Conservation (phyloP, 2,888 invertebrate species). For the Oxytorus armatus region DNA sequence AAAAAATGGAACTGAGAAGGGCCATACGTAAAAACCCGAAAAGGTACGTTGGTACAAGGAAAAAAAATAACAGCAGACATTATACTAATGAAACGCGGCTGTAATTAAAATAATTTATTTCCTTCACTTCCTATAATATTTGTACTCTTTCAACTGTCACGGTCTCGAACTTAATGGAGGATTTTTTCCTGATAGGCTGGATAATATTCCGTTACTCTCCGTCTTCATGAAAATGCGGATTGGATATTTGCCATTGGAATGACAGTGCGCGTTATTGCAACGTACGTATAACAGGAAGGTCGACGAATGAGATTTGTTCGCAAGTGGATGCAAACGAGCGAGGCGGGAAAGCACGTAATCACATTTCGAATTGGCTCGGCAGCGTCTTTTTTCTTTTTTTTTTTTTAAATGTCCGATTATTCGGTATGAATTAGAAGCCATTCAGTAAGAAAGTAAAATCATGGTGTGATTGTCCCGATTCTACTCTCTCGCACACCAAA, state of each 20-base stretch:
- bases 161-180: no score
- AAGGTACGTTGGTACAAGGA: no score
- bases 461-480: slow-evolving; percentile 71
- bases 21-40: no score
- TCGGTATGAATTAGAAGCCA: slow-evolving; percentile 72
- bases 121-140: no score
- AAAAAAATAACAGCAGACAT: no score
- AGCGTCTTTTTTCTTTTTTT: slow-evolving; percentile 16
- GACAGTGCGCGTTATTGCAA: background rate
- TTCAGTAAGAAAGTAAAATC: slow-evolving; percentile 72
- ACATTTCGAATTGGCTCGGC: slow-evolving; percentile 59
- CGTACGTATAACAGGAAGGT: slow-evolving; percentile 2
- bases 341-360: slow-evolving; percentile 62
- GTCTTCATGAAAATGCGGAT: background rate
- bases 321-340: slow-evolving; percentile 66
- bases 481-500: background rate
- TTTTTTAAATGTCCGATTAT: slow-evolving; percentile 66
- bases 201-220: background rate
- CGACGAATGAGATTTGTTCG: slow-evolving; percentile 30
- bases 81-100: no score
- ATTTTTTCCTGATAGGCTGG: no score
- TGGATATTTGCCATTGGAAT: background rate
- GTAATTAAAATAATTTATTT: no score
- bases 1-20: no score
- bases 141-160: no score